A percentile compares a stretch with the other conserved stretches of the same genome.
phyloP scores from a whole-genome alignment of 2,113 vertebrate genomes.

The Gila orcuttii region DNA sequence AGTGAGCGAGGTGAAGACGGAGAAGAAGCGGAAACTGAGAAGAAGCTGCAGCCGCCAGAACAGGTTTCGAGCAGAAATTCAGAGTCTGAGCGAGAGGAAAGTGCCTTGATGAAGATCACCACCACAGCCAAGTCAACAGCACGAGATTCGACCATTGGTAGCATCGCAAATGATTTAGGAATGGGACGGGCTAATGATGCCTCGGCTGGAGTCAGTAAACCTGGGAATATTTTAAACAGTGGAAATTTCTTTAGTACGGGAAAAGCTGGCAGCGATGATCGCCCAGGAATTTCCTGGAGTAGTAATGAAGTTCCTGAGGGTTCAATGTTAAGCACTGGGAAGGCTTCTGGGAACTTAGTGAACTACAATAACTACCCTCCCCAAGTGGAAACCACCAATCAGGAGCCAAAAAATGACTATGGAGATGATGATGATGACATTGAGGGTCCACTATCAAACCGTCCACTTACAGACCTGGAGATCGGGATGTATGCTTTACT shows the following conservation, averaged over 20 bases:
- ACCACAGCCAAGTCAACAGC: slow-evolving; percentile 79
- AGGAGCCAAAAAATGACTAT: slow-evolving; percentile 44
- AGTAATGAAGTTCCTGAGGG: slow-evolving; percentile 63
- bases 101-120: slow-evolving; percentile 68
- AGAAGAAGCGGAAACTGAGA: slow-evolving; percentile 62
- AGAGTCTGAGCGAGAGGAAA: slow-evolving; percentile 76
- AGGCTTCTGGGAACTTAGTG: slow-evolving; percentile 78
- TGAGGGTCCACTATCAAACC: slow-evolving; percentile 71
- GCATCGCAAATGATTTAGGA: slow-evolving; percentile 71
- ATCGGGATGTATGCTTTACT: slow-evolving; percentile 93
- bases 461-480: slow-evolving; percentile 90
- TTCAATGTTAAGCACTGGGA: slow-evolving; percentile 68
- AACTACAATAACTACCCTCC: slow-evolving; percentile 84
- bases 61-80: slow-evolving; percentile 71
- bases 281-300: slow-evolving; percentile 55
- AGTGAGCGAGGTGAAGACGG: slow-evolving; percentile 65
- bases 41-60: slow-evolving; percentile 64
- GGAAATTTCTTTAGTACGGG: slow-evolving; percentile 60
- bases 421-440: slow-evolving; percentile 56
- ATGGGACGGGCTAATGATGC: slow-evolving; percentile 57
- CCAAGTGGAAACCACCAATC: slow-evolving; percentile 76
- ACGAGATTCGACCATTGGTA: slow-evolving; percentile 65
- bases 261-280: slow-evolving; percentile 61
- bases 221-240: slow-evolving; percentile 49
- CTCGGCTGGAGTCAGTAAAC: slow-evolving; percentile 26